These are phyloP conservation scores for Pachyramphus minor DNA, from an alignment of 2,113 vertebrate species.

Conservation along the genomic window DNA sequence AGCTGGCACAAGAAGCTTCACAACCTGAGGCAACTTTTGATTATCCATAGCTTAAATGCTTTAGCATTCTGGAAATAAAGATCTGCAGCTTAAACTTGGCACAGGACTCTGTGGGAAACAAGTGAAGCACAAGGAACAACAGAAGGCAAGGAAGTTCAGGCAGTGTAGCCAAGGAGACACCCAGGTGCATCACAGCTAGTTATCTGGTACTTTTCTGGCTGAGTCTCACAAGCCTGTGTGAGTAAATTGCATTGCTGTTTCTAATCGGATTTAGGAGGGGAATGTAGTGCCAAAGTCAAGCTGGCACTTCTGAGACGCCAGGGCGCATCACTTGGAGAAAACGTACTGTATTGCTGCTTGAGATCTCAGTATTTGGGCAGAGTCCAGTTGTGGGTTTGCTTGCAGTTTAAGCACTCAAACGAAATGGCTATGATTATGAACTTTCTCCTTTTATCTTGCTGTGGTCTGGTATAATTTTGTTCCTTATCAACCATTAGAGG, in stretches of 20 bases:
- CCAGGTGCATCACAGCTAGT: neutral
- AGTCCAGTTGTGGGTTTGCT: neutral
- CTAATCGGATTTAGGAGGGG: neutral
- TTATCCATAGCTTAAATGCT: slow-evolving; percentile 28
- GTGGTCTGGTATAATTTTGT: neutral
- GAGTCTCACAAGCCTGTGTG: neutral
- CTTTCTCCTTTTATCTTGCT: neutral
- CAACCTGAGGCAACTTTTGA: slow-evolving; percentile 17
- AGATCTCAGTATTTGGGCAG: neutral
- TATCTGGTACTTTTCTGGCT: neutral
- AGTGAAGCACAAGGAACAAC: neutral
- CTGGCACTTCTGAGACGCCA: neutral
- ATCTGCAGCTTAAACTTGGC: slow-evolving; percentile 27
- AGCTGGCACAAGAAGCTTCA: slow-evolving; percentile 35
- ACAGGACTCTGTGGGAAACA: neutral
- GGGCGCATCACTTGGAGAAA: neutral
- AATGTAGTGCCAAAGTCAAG: neutral
- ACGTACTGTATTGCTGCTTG: neutral
- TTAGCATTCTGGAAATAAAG: slow-evolving; percentile 41
- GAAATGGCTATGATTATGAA: neutral
- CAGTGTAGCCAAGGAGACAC: slow-evolving; percentile 24
- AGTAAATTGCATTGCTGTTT: neutral
- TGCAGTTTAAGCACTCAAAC: neutral
- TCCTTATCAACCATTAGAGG: neutral
- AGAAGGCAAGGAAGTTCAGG: slow-evolving; percentile 22